These are phyloP conservation scores for Sminthopsis crassicaudata DNA, from an alignment of 2,113 vertebrate genomes.

Conservation along the genomic window DNA sequence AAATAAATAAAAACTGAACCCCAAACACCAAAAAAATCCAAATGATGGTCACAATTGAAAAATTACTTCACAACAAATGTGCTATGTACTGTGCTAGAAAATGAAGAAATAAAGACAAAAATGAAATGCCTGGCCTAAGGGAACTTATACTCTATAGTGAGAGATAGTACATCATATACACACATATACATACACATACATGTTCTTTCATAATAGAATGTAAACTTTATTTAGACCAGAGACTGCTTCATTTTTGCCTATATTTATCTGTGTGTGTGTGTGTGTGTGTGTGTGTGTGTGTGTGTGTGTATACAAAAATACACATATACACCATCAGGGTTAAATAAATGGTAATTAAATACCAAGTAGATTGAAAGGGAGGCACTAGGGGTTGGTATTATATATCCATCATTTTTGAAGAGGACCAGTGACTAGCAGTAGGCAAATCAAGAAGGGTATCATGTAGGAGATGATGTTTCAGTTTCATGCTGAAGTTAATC, in stretches of 20 bases:
- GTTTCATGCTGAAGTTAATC: background rate
- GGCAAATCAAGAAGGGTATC: background rate
- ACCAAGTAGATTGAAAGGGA: background rate
- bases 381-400: background rate
- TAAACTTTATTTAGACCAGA: background rate
- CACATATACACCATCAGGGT: background rate
- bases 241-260: background rate
- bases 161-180: background rate
- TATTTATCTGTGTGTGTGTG: background rate
- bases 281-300: background rate
- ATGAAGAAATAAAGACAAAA: background rate
- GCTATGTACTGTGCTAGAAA: background rate
- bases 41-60: background rate
- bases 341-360: background rate
- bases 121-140: background rate
- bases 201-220: background rate
- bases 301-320: too few species aligned
- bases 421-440: background rate
- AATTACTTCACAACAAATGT: background rate
- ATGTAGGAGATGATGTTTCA: background rate
- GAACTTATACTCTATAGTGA: background rate
- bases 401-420: background rate
- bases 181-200: background rate
- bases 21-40: background rate
- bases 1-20: too few species aligned